These are phyloP conservation scores for Zaprionus gabonicus DNA, from an alignment of 1,140 invertebrate genomes.

Conservation along the genomic window DNA sequence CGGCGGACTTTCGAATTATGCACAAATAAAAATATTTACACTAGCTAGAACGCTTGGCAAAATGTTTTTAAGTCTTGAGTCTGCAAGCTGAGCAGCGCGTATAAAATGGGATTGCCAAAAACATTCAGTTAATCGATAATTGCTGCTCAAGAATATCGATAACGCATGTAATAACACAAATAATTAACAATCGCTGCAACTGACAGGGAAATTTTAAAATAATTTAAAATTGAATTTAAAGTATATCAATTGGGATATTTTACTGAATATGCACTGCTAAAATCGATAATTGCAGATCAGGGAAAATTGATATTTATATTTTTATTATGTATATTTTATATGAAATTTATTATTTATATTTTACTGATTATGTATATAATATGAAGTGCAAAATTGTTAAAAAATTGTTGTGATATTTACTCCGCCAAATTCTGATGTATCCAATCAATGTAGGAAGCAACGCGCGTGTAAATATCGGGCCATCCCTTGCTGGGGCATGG, in stretches of 20 bases:
- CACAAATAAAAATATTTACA: slow-evolving; percentile 17
- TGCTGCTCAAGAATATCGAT: slow-evolving; percentile 22
- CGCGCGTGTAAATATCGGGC: slow-evolving; percentile 91
- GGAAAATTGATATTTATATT: not conserved
- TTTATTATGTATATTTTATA: too few relatives aligned
- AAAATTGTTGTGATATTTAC: slow-evolving; percentile 14
- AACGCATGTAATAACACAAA: not conserved
- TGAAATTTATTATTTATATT: not conserved
- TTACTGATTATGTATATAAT: not conserved
- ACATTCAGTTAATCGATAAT: slow-evolving; percentile 27
- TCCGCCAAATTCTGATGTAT: slow-evolving; percentile 52
- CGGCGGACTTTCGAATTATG: not conserved
- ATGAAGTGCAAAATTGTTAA: not conserved
- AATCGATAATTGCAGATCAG: not conserved
- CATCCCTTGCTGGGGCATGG: slow-evolving; percentile 88
- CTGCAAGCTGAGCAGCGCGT: slow-evolving; percentile 20
- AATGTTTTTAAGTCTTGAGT: slow-evolving; percentile 22
- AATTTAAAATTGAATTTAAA: not conserved
- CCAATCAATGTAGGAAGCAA: slow-evolving; percentile 83
- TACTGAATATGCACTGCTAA: not conserved
- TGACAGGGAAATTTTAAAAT: not conserved
- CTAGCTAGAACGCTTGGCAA: slow-evolving; percentile 20
- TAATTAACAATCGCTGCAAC: not conserved
- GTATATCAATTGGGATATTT: not conserved
- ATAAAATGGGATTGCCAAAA: slow-evolving; percentile 35